Percentiles rank a stretch among this genome's conserved stretches.
phyloP scores from a whole-genome alignment of 2,113 vertebrate species.

The Myotis brandtii region DNA sequence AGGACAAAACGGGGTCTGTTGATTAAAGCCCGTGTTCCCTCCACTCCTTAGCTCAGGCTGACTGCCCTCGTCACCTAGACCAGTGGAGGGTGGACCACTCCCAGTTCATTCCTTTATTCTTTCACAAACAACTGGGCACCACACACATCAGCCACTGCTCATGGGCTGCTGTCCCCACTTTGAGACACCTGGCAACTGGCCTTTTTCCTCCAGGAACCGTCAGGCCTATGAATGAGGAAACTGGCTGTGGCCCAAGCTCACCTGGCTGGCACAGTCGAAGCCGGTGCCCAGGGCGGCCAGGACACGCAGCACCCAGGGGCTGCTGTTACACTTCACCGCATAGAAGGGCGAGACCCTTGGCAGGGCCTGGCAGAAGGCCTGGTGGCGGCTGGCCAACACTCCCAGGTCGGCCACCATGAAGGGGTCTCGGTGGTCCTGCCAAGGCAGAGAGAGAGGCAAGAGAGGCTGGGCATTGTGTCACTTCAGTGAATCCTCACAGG shows the following conservation, averaged over 20 bases:
- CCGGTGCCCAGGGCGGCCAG: constrained; percentile 57
- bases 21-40: neutral
- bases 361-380: constrained; percentile 20
- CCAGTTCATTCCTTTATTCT: neutral
- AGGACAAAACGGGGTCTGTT: neutral
- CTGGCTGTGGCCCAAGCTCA: neutral
- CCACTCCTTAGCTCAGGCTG: neutral
- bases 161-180: neutral
- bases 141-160: fast-evolving
- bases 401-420: constrained; percentile 48
- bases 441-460: neutral
- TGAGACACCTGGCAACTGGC: neutral
- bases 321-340: constrained; percentile 42
- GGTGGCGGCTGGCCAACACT: neutral
- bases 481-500: neutral
- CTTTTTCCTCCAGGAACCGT: neutral
- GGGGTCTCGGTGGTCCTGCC: constrained; percentile 36
- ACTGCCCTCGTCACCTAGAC: neutral
- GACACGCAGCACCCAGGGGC: constrained; percentile 2
- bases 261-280: constrained; percentile 75
- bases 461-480: neutral
- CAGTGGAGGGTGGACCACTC: no score
- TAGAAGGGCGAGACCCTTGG: constrained; percentile 56
- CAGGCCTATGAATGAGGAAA: neutral
- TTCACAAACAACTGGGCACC: neutral